These are phyloP conservation scores for Pseudococcus longispinus DNA, from an alignment of 2,888 invertebrate genomes.

Conservation along the genomic window DNA sequence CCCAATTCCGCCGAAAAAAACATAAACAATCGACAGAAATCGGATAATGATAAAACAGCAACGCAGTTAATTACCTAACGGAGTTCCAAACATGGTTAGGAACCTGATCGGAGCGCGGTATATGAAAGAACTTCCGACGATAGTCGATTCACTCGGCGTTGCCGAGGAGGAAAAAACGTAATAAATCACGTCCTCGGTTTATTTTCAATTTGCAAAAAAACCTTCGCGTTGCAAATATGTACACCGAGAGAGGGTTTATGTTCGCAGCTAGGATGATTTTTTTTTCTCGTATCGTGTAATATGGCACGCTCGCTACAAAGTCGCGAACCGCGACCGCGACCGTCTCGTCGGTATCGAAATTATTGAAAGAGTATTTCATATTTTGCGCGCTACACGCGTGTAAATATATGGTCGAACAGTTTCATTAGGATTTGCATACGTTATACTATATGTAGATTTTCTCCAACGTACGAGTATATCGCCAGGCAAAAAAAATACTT, in stretches of 20 bases:
- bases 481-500: neutral
- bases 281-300: neutral
- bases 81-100: conserved; percentile 31
- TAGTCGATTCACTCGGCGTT: neutral
- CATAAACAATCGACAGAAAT: neutral
- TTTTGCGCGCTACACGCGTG: conserved; percentile 4
- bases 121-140: neutral
- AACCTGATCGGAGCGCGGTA: neutral
- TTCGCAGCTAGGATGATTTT: neutral
- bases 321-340: neutral
- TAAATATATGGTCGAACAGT: conserved; percentile 26
- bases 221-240: conserved; percentile 27
- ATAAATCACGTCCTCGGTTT: conserved; percentile 43
- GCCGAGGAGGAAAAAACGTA: neutral
- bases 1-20: neutral
- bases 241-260: neutral
- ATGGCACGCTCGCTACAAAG: neutral
- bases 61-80: conserved; percentile 19
- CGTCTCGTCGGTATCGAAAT: neutral
- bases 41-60: neutral
- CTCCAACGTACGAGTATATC: neutral
- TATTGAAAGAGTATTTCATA: conserved; percentile 19
- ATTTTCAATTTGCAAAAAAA: conserved; percentile 38
- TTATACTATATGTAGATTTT: neutral
- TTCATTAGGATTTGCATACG: conserved; percentile 30